phyloP scores from a whole-genome alignment of 2,113 vertebrate species.

The Copsychus sechellarum region DNA sequence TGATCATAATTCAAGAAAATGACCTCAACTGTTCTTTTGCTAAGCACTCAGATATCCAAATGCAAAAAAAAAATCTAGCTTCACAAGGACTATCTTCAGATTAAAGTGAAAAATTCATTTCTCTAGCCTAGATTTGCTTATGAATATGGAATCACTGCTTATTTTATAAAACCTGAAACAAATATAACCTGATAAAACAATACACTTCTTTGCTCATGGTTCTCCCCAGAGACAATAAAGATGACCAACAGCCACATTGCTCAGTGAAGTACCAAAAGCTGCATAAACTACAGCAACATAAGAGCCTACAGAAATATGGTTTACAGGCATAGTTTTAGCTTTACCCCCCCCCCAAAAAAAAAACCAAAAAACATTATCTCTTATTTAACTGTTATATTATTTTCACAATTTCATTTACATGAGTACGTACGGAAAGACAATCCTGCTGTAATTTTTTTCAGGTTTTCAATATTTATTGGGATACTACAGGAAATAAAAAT shows the following conservation, averaged over 20 bases:
- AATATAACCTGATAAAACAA: constrained; percentile 32
- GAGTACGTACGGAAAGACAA: background rate
- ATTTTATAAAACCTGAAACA: constrained; percentile 3
- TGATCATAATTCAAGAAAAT: background rate
- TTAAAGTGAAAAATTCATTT: background rate
- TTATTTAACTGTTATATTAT: background rate
- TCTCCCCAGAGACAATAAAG: background rate
- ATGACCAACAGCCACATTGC: background rate
- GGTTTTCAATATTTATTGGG: background rate
- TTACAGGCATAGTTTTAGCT: background rate
- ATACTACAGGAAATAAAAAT: background rate
- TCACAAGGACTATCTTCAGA: background rate
- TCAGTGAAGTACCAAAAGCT: background rate
- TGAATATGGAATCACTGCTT: background rate
- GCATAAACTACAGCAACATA: background rate
- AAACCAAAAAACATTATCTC: fast-evolving
- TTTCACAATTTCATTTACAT: background rate
- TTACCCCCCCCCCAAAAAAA: too few relatives aligned
- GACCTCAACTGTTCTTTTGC: background rate
- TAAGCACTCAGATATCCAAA: background rate
- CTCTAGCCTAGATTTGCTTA: background rate
- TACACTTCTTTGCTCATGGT: background rate
- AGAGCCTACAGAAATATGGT: background rate
- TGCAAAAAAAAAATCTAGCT: background rate
- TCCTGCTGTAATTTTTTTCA: background rate